Percentiles rank a stretch among this genome's conserved stretches.
Conservation (phyloP, 2,113 vertebrate genomes). For the Brachypteracias leptosomus region DNA sequence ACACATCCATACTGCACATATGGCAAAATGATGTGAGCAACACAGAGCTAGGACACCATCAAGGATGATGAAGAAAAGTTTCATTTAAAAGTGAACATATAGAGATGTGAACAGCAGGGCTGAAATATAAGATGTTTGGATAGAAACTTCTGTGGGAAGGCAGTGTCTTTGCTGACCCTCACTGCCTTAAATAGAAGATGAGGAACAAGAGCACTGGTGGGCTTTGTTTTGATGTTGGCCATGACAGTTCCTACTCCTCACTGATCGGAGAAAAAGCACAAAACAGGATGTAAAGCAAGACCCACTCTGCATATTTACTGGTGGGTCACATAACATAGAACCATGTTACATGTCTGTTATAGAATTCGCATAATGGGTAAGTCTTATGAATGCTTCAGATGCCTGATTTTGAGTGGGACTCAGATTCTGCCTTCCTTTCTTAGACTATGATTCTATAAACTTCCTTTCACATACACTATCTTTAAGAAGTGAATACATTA, state of each 20-base stretch:
- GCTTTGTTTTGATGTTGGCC: background rate
- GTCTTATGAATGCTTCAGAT: background rate
- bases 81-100: constrained; percentile 14
- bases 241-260: background rate
- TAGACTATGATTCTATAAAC: background rate
- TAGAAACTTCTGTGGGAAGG: background rate
- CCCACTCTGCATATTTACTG: background rate
- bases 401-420: background rate
- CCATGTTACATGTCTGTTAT: background rate
- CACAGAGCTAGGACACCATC: constrained; percentile 29
- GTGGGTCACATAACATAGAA: background rate
- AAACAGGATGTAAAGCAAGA: background rate
- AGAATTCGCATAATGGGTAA: background rate
- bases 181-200: background rate
- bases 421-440: background rate
- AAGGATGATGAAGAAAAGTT: constrained; percentile 9
- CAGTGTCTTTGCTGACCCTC: background rate
- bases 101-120: background rate
- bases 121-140: background rate
- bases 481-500: background rate
- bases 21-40: constrained; percentile 54
- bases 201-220: background rate
- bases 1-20: constrained; percentile 53
- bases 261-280: background rate
- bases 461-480: background rate